A percentile compares a stretch with the other conserved stretches of the same genome.
Evolutionary conservation across 2,113 vertebrate species (phyloP).

Genomic region (Pao palembangensis): DNA sequence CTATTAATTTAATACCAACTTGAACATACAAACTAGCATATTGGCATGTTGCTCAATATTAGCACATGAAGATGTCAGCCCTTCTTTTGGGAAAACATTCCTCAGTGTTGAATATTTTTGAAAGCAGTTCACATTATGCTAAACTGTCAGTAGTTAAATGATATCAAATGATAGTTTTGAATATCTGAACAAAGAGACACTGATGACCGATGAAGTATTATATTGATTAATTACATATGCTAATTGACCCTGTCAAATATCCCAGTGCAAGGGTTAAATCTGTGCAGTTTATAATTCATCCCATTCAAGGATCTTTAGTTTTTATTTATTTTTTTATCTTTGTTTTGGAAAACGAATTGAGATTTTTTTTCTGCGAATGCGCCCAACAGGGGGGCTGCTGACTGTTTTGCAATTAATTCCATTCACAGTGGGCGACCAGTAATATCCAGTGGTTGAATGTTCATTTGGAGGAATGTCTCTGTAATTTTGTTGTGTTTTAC

Average conservation of each 20-base stretch:
- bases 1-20: too few relatives aligned
- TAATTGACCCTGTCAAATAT: slow-evolving; percentile 28
- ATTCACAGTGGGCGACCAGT: slow-evolving; percentile 30
- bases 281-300: slow-evolving; percentile 40
- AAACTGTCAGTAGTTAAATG: neutral
- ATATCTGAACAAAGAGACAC: slow-evolving; percentile 11
- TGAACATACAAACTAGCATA: too few relatives aligned
- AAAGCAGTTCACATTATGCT: too few relatives aligned
- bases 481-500: slow-evolving; percentile 6
- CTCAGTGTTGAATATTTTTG: too few relatives aligned
- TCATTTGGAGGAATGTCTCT: slow-evolving; percentile 22
- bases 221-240: slow-evolving; percentile 25
- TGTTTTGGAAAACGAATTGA: slow-evolving; percentile 37
- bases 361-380: slow-evolving; percentile 30
- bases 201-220: too few relatives aligned
- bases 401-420: slow-evolving; percentile 41
- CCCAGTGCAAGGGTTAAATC: slow-evolving; percentile 35
- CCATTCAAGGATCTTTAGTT: slow-evolving; percentile 22
- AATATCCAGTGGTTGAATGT: slow-evolving; percentile 18
- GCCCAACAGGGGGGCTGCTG: slow-evolving; percentile 21
- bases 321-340: slow-evolving; percentile 18
- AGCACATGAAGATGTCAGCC: slow-evolving; percentile 4
- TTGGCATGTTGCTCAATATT: too few relatives aligned
- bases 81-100: slow-evolving; percentile 14
- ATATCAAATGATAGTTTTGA: neutral